Evolutionary conservation across 2,888 invertebrate genomes (phyloP).

Genomic region (Drosophila recens): DNA sequence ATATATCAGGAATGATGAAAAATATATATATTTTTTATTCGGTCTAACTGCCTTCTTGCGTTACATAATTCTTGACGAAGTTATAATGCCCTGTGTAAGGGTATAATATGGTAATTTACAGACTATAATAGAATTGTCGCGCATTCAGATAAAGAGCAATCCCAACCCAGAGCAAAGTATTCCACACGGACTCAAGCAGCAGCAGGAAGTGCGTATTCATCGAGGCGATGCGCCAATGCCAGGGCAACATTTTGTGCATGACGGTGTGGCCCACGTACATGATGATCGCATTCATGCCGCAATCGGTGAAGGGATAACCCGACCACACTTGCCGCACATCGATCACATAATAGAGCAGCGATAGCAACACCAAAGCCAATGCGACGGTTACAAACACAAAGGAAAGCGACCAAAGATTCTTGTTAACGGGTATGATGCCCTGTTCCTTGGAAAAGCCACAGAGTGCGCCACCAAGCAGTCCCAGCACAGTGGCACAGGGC

Average conservation of each 20-base stretch:
- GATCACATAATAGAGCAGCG: constrained; percentile 91
- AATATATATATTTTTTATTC: no score
- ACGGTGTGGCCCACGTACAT: constrained; percentile 95
- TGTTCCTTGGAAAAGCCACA: constrained; percentile 91
- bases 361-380: constrained; percentile 91
- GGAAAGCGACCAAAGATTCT: constrained; percentile 97
- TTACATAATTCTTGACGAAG: not conserved
- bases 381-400: constrained; percentile 93
- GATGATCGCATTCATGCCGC: constrained; percentile 96
- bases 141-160: constrained; percentile 92
- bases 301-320: constrained; percentile 95
- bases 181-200: constrained; percentile 92
- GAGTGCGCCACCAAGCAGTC: constrained; percentile 89
- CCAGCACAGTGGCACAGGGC: constrained; percentile 89
- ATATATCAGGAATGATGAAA: no score
- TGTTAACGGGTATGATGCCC: constrained; percentile 95
- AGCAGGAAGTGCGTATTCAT: constrained; percentile 91
- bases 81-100: not conserved
- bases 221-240: constrained; percentile 90
- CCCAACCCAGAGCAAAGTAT: constrained; percentile 92
- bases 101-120: constrained; percentile 47
- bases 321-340: constrained; percentile 91
- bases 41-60: no score
- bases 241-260: constrained; percentile 91
- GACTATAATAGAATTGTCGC: constrained; percentile 86